Evolutionary conservation across 2,797 vertebrate genomes (phyloP).

Genomic region (Syngnathus rostellatus): DNA sequence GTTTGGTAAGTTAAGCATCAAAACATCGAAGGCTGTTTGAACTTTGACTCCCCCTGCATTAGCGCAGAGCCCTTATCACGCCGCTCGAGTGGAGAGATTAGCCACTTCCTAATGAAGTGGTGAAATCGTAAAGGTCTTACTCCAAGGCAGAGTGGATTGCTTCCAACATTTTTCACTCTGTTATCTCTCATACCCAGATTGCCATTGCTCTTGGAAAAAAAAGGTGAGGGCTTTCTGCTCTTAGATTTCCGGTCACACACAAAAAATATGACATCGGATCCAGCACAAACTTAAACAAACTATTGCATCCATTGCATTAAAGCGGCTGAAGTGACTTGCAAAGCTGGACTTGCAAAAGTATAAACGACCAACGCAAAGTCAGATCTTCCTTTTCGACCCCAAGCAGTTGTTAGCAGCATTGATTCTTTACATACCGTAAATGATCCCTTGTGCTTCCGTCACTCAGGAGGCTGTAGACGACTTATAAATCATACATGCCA

Average conservation of each 20-base stretch:
- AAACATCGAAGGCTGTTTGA: slow-evolving; percentile 81
- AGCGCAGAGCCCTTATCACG: slow-evolving; percentile 73
- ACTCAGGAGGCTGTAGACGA: slow-evolving; percentile 53
- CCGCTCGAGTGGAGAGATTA: slow-evolving; percentile 75
- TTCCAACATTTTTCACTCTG: slow-evolving; percentile 75
- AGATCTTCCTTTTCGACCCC: slow-evolving; percentile 33
- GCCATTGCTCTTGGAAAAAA: slow-evolving; percentile 42
- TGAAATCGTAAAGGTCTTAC: slow-evolving; percentile 78
- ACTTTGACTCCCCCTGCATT: slow-evolving; percentile 77
- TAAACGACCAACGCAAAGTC: slow-evolving; percentile 10
- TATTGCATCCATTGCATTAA: slow-evolving; percentile 20
- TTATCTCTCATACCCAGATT: slow-evolving; percentile 77
- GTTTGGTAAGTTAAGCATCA: slow-evolving; percentile 81
- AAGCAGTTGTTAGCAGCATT: slow-evolving; percentile 33
- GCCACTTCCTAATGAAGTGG: slow-evolving; percentile 81
- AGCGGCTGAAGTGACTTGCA: slow-evolving; percentile 15
- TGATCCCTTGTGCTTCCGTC: slow-evolving; percentile 66
- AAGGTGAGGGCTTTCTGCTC: slow-evolving; percentile 32
- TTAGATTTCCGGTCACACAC: slow-evolving; percentile 62
- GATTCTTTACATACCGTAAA: slow-evolving; percentile 51
- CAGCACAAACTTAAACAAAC: slow-evolving; percentile 36
- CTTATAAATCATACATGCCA: slow-evolving; percentile 69
- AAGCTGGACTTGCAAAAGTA: background rate
- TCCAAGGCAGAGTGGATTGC: slow-evolving; percentile 73
- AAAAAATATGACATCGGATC: slow-evolving; percentile 56